Conservation (phyloP, 1,140 invertebrate species). For the Nautilus pompilius region DNA sequence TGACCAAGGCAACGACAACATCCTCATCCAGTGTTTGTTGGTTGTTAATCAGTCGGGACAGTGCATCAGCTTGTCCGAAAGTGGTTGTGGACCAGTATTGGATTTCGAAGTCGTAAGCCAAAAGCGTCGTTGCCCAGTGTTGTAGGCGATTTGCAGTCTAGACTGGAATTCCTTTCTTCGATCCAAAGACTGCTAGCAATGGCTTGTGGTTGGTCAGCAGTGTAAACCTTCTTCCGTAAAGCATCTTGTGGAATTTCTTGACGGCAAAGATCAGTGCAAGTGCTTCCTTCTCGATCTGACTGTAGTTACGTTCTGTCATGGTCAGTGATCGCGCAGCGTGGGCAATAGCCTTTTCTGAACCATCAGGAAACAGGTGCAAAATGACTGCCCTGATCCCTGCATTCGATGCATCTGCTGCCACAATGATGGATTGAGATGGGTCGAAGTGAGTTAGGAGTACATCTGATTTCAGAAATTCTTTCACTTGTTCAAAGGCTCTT, state of each 20-base stretch:
- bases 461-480: slow-evolving; percentile 29
- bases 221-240: slow-evolving; percentile 53
- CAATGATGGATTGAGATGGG: slow-evolving; percentile 39
- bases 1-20: too few relatives aligned
- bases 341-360: slow-evolving; percentile 48
- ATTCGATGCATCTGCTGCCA: too few relatives aligned
- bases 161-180: slow-evolving; percentile 41
- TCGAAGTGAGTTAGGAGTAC: slow-evolving; percentile 50
- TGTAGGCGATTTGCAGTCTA: slow-evolving; percentile 37
- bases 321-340: slow-evolving; percentile 55
- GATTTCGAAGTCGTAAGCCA: too few relatives aligned
- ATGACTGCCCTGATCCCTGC: slow-evolving; percentile 58
- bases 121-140: slow-evolving; percentile 32
- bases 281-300: slow-evolving; percentile 60
- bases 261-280: slow-evolving; percentile 57
- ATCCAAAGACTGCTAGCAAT: slow-evolving; percentile 49
- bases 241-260: slow-evolving; percentile 58
- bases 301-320: slow-evolving; percentile 57
- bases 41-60: too few relatives aligned
- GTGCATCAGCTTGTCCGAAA: too few relatives aligned
- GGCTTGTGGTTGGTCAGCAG: slow-evolving; percentile 58
- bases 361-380: slow-evolving; percentile 46
- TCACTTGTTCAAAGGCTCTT: slow-evolving; percentile 15
- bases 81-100: too few relatives aligned
- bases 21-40: too few relatives aligned